Percentiles rank a stretch among this genome's conserved stretches.
Evolutionary conservation across 2,888 invertebrate genomes (phyloP).

Genomic region (Chymomyza amoena): DNA sequence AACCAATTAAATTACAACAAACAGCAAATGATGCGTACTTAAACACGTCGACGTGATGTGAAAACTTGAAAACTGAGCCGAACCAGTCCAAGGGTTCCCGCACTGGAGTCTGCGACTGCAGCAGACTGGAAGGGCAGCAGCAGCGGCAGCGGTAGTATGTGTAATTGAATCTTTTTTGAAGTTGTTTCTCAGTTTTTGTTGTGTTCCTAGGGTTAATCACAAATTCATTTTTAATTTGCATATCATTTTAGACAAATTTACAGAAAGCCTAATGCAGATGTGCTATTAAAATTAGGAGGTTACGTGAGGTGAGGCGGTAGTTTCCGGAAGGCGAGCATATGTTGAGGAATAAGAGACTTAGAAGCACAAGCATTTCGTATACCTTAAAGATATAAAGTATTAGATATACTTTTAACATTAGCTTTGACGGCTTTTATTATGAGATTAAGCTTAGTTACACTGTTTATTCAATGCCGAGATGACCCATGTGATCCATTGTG

Average conservation of each 20-base stretch:
- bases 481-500: no score
- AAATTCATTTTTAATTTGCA: constrained; percentile 67
- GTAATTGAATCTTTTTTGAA: constrained; percentile 59
- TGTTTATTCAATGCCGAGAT: no score
- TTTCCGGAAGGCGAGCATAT: no score
- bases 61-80: constrained; percentile 26
- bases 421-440: no score
- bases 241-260: constrained; percentile 53
- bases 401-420: no score
- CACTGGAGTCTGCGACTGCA: neutral
- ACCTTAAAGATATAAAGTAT: no score
- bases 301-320: no score
- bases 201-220: constrained; percentile 55
- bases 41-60: constrained; percentile 71
- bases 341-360: no score
- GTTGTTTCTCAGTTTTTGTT: neutral
- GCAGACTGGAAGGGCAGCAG: neutral
- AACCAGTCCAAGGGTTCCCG: neutral
- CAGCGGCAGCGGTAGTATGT: constrained; percentile 3
- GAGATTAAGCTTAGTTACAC: no score
- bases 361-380: no score
- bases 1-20: constrained; percentile 70
- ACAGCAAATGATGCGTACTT: constrained; percentile 70
- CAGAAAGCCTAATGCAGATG: neutral
- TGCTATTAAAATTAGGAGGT: no score